Base-by-base conservation (phyloP, 2,888 invertebrate genomes). In the Ochropleura leucogaster region DNA sequence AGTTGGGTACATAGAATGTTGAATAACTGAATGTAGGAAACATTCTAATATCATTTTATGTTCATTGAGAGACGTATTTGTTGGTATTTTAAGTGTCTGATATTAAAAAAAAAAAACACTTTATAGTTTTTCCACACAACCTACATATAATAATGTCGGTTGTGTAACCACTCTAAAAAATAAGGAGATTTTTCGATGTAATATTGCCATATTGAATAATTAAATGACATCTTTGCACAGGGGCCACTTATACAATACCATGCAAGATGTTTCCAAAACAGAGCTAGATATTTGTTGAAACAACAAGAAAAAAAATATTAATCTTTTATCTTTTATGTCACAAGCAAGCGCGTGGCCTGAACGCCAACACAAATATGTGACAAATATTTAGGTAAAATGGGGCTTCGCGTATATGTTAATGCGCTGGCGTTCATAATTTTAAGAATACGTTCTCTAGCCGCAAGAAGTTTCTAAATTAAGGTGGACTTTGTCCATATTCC, bases 1-100 rank as follows among this genome's bases (percentile, higher is more conserved):
- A 90, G 89, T 90, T 88, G 88, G 91, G 92, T 92, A 89, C 76
- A 87, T 88, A 91, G 89, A 87, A 79, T 89, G 88, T 92, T 87
- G 86, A 87, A 91, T 87, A 90, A 64, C 42, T 47, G 89, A 87
- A 84, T 86, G 63, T 91, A 90, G 91, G 89, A 88, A 40, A 87
- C 84, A 83, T 84, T 85, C 80, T 85, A 81, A 74, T 80, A 82
- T 80, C 60, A 77, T 83, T 85, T 86, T 77, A 81, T 76, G 70
- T 74, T 55, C 10, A 42, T 65, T 44, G 82, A 88, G 87, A 89
- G 90, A 90, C 90, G 90, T 91, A 90, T 91, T 89, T 90, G 90
- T 84, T 79, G 82, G 79, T 83, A 83, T 74, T 78, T 77, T 57
- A 42, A 46, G 1, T 20, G 42, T 14, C 18, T 12, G 47, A 40